Percentiles rank a stretch among this genome's conserved stretches.
These are phyloP conservation scores for Allolobophora icterica DNA, from an alignment of 2,888 invertebrate genomes.

Conservation along the genomic window DNA sequence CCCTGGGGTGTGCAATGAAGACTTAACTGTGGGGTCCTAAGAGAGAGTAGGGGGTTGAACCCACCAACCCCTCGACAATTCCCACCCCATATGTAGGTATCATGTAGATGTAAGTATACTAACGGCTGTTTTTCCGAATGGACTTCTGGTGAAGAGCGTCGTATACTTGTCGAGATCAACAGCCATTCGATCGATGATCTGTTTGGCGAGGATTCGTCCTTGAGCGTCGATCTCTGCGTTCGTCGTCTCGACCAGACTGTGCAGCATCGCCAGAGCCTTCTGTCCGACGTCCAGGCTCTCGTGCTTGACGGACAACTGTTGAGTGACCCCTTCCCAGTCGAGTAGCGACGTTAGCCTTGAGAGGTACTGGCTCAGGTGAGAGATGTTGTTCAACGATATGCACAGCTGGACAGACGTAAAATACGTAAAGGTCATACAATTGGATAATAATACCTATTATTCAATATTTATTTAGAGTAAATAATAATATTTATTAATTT, in stretches of 20 bases:
- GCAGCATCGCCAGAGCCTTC: conserved; percentile 51
- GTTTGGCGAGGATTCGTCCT: conserved; percentile 50
- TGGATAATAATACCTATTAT: too few relatives aligned
- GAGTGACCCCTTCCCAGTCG: conserved; percentile 52
- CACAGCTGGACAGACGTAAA: conserved; percentile 53
- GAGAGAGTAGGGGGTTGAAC: too few relatives aligned
- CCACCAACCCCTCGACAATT: too few relatives aligned
- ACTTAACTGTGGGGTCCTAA: too few relatives aligned
- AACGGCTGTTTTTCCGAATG: background rate
- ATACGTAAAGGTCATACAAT: background rate
- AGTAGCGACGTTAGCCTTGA: conserved; percentile 54
- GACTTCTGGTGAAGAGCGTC: conserved; percentile 52
- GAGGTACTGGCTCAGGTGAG: conserved; percentile 59
- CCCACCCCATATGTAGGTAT: too few relatives aligned
- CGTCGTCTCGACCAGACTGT: conserved; percentile 46
- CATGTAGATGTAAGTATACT: background rate
- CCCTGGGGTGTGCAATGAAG: too few relatives aligned
- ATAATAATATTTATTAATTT: too few relatives aligned
- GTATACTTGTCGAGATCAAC: conserved; percentile 55
- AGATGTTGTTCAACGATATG: conserved; percentile 62
- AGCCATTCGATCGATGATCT: conserved; percentile 57
- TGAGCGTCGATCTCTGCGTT: conserved; percentile 55
- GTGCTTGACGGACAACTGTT: conserved; percentile 52
- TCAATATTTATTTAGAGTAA: too few relatives aligned
- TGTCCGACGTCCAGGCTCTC: conserved; percentile 54